Base-by-base conservation (phyloP, 2,113 vertebrate species). In the Nibea albiflora region DNA sequence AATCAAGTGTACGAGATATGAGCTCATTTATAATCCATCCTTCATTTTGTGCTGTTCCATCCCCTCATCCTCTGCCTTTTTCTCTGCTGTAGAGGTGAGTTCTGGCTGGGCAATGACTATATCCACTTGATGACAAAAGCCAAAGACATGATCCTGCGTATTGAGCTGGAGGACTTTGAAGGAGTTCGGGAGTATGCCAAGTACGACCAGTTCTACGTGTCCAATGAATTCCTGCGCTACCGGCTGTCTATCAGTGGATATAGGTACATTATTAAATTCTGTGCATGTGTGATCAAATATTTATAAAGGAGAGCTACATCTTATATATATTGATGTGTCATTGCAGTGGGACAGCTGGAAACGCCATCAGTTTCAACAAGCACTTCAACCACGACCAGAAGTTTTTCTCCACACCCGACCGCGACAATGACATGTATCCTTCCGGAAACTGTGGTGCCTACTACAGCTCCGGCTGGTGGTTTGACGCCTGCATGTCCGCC, bases 401-500 rank as follows among this genome's bases (percentile, higher is more conserved):
- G 92, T 98, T 97, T 92, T 99, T 99, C 46, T 96, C 96, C 42
- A 99, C 98, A 9, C 96, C 96, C 0, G 98, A 99, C 83, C 96
- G 83, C 47, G 98, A 99, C 94, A 97, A 99, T 0, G 98, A 99
- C 69, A 94, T 95, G 80, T 99, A 99, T 53, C 93, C 95, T 0
- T 96, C 96, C 0, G 97, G 98, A 52, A 99, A 98, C 93, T 99
- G 98, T 17, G 98, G 96, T 0, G 93, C 92, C 0, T 99, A 97
- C 86, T 99, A 99, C 84, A 96, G 97, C 90, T 98, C 98, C 0
- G 98, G 98, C 57, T 99, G 98, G 98, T 99, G 98, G 98, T 99
- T 99, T 44, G 97, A 99, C 4, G 96, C 98, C 14, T 99, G 98
- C 85, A 94, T 99, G 95, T 97, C 98, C 2, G 97, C 98, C 87